These are phyloP conservation scores for Chrysochloris asiatica DNA, from an alignment of 2,113 vertebrate genomes.

Conservation along the genomic window DNA sequence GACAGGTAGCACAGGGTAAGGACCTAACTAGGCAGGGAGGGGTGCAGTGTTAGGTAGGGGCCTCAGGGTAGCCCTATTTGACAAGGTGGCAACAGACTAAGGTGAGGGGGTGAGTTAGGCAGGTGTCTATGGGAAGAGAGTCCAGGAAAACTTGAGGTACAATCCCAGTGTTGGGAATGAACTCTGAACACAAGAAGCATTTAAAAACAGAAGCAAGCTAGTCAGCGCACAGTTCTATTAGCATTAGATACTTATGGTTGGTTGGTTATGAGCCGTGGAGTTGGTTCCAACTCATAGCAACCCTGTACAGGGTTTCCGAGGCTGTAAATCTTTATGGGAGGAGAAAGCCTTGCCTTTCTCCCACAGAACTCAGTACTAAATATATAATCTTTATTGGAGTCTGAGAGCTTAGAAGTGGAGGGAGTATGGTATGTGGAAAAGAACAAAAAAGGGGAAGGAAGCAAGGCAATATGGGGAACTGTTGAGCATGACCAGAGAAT, in stretches of 20 bases:
- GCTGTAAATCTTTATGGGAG: no score
- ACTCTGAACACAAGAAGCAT: neutral
- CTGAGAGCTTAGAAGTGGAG: neutral
- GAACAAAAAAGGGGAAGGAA: neutral
- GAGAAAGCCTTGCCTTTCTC: no score
- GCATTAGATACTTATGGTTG: no score
- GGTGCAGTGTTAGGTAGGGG: neutral
- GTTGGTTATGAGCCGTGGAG: no score
- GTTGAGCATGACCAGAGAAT: no score
- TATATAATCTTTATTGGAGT: no score
- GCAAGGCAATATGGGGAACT: no score
- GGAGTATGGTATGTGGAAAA: neutral
- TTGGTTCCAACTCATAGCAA: no score
- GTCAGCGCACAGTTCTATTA: neutral
- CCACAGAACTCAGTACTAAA: no score
- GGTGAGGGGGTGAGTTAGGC: neutral
- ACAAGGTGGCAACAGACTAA: neutral
- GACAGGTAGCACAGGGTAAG: neutral
- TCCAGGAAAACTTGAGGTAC: neutral
- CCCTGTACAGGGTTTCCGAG: no score
- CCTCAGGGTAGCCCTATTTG: neutral
- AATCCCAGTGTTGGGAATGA: neutral
- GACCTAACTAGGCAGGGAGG: neutral
- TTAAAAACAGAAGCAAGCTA: neutral
- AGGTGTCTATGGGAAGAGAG: neutral